Conservation (phyloP, 2,888 invertebrate species). For the Dasysyrphus tricinctus region DNA sequence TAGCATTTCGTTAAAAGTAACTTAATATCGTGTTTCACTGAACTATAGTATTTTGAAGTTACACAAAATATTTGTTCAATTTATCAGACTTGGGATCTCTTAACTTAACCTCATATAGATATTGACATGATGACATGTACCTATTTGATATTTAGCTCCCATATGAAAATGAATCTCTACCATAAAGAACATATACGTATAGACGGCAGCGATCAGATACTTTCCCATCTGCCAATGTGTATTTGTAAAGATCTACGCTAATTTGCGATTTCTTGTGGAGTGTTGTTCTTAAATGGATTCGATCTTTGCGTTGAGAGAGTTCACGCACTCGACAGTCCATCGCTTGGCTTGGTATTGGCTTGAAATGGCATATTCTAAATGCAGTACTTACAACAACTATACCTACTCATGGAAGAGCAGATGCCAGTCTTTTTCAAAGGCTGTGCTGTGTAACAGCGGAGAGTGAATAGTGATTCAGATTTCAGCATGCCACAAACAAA, state of each 20-base stretch:
- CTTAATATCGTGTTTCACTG: no score
- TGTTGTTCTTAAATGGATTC: conserved; percentile 56
- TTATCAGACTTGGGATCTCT: background rate
- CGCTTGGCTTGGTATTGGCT: conserved; percentile 55
- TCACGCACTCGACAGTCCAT: conserved; percentile 65
- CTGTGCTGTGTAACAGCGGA: background rate
- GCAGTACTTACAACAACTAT: background rate
- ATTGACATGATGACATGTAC: background rate
- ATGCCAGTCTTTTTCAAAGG: conserved; percentile 31
- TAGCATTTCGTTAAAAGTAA: no score
- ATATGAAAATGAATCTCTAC: conserved; percentile 8
- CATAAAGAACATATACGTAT: conserved; percentile 28
- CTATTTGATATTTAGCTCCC: background rate
- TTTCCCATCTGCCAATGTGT: conserved; percentile 62
- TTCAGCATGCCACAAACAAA: background rate
- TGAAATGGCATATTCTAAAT: conserved; percentile 51
- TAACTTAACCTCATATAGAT: background rate
- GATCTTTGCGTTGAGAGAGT: conserved; percentile 55
- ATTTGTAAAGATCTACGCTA: conserved; percentile 71
- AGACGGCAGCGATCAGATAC: conserved; percentile 47
- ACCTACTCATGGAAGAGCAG: conserved; percentile 27
- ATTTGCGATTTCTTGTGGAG: conserved; percentile 59
- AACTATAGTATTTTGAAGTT: no score
- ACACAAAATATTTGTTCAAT: background rate
- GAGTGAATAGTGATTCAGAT: background rate